Conservation (phyloP, 2,888 invertebrate species). For the Heliconius ismenius region DNA sequence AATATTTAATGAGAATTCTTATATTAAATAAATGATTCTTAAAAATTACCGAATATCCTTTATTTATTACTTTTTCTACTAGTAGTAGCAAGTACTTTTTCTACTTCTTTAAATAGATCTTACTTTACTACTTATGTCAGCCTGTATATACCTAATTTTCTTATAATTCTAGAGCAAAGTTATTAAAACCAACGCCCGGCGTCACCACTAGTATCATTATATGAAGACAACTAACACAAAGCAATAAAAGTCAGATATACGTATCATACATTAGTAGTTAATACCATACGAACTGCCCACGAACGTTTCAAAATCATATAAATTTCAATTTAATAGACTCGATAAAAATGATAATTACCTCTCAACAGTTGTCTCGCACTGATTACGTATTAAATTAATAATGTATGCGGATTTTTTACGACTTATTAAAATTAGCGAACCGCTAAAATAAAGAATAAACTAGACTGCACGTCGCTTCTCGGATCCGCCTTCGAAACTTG, state of each 20-base stretch:
- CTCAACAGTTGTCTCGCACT: constrained; percentile 1
- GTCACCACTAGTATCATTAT: background rate
- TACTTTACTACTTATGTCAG: too few relatives aligned
- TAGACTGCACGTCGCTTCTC: constrained; percentile 45
- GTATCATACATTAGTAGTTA: background rate
- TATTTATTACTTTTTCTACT: too few relatives aligned
- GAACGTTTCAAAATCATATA: constrained; percentile 17
- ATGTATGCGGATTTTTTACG: constrained; percentile 11
- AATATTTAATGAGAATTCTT: background rate
- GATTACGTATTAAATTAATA: constrained; percentile 21
- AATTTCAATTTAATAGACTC: constrained; percentile 18
- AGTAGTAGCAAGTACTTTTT: too few relatives aligned
- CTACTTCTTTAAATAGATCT: too few relatives aligned
- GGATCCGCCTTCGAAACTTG: constrained; percentile 43
- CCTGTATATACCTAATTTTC: too few relatives aligned
- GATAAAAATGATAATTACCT: constrained; percentile 16
- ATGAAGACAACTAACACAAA: background rate
- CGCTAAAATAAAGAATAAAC: constrained; percentile 40
- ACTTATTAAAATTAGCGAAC: constrained; percentile 14
- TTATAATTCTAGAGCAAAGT: too few relatives aligned
- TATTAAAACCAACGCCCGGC: too few relatives aligned
- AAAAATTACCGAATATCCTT: background rate
- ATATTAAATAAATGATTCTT: background rate
- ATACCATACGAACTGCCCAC: background rate
- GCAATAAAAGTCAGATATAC: background rate